These are phyloP conservation scores for Amniataba percoides DNA, from an alignment of 2,797 vertebrate species.

Conservation along the genomic window DNA sequence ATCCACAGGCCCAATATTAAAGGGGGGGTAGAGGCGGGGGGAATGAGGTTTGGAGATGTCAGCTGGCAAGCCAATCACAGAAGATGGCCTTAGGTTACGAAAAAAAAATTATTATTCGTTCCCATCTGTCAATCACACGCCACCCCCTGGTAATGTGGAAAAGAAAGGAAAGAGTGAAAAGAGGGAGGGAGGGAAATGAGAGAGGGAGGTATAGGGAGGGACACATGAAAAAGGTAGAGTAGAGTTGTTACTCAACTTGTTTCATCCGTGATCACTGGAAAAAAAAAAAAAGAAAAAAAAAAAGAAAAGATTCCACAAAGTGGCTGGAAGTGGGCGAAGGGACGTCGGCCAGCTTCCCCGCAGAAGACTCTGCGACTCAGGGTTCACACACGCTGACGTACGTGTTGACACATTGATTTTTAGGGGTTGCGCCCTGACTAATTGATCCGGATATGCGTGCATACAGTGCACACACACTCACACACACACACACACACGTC, in stretches of 20 bases:
- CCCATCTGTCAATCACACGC: conserved; percentile 91
- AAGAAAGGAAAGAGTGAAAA: conserved; percentile 82
- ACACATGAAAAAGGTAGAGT: conserved; percentile 77
- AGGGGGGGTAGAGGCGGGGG: conserved; percentile 60
- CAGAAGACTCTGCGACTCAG: conserved; percentile 11
- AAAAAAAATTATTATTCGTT: conserved; percentile 90
- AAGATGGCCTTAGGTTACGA: conserved; percentile 90
- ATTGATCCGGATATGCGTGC: conserved; percentile 75
- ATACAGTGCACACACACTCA: conserved; percentile 25
- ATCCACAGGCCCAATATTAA: conserved; percentile 90
- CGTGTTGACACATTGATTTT: conserved; percentile 59
- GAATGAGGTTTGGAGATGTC: conserved; percentile 88
- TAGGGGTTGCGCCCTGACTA: conserved; percentile 71
- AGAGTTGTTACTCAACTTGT: conserved; percentile 79
- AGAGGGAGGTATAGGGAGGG: conserved; percentile 71
- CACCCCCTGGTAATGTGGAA: conserved; percentile 89
- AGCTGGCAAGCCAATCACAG: conserved; percentile 90
- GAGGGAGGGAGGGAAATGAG: conserved; percentile 68
- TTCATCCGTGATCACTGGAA: conserved; percentile 71
- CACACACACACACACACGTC: conserved; percentile 24
- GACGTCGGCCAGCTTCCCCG: conserved; percentile 48
- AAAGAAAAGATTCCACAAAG: conserved; percentile 36
- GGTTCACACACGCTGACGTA: conserved; percentile 4
- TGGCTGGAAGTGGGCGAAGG: conserved; percentile 44
- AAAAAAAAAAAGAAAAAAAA: conserved; percentile 24